A percentile compares a stretch with the other conserved stretches of the same genome.
phyloP scores from a whole-genome alignment of 2,888 invertebrate species.

The Tenthredo distinguenda region DNA sequence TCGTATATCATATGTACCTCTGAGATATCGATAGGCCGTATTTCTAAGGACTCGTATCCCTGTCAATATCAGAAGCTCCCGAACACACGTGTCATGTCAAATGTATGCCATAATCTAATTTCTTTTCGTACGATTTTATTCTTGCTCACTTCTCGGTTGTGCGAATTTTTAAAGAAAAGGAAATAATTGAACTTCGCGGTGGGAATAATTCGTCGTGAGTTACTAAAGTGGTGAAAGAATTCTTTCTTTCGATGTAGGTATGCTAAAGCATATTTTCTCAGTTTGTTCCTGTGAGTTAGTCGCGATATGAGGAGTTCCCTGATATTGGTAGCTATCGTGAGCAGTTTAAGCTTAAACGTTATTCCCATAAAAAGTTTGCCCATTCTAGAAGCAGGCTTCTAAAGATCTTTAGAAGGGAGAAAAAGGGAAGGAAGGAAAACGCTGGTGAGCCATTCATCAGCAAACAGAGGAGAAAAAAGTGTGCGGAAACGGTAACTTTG shows the following conservation, averaged over 20 bases:
- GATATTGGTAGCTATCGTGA: slow-evolving; percentile 1
- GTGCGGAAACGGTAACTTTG: slow-evolving; percentile 44
- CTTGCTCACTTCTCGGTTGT: neutral
- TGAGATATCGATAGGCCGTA: slow-evolving; percentile 7
- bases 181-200: neutral
- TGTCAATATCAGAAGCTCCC: neutral
- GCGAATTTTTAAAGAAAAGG: neutral
- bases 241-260: neutral
- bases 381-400: slow-evolving; percentile 11
- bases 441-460: slow-evolving; percentile 19
- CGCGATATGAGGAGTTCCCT: neutral
- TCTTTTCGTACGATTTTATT: neutral
- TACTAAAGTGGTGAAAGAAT: neutral
- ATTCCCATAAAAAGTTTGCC: slow-evolving; percentile 32
- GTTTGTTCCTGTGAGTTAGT: neutral
- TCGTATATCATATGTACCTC: slow-evolving; percentile 22
- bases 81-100: neutral
- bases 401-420: neutral
- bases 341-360: slow-evolving; percentile 21
- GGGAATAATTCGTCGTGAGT: neutral
- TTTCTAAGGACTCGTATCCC: slow-evolving; percentile 4
- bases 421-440: neutral
- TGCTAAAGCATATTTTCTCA: neutral
- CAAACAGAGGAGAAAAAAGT: slow-evolving; percentile 2
- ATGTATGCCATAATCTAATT: neutral